Evolutionary conservation across 2,797 vertebrate genomes (phyloP).

Genomic region (Alectoris magna): DNA sequence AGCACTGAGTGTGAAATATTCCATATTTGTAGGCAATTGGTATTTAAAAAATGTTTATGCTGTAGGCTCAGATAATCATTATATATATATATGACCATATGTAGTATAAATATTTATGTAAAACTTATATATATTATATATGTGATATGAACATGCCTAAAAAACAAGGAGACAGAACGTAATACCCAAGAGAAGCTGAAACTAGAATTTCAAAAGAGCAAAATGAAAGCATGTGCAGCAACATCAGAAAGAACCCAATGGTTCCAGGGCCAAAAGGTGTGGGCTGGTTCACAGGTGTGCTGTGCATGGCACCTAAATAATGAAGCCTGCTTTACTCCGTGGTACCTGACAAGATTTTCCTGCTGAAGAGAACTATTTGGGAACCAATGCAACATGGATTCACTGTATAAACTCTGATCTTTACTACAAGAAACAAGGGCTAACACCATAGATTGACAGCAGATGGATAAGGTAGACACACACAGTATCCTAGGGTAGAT

Average conservation of each 20-base stretch:
- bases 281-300: fast-evolving
- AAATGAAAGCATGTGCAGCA: not conserved
- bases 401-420: not conserved
- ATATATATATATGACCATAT: not conserved
- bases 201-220: not conserved
- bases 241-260: fast-evolving
- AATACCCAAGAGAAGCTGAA: not conserved
- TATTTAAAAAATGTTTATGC: not conserved
- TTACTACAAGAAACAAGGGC: not conserved
- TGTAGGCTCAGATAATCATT: not conserved
- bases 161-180: not conserved
- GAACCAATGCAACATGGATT: not conserved
- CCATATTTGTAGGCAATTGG: not conserved
- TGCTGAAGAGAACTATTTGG: not conserved
- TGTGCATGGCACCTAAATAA: not conserved
- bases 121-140: not conserved
- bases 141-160: not conserved
- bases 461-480: not conserved
- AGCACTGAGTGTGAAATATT: not conserved
- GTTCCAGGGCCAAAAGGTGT: fast-evolving
- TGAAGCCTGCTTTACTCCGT: not conserved
- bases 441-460: not conserved
- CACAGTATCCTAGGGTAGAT: not conserved
- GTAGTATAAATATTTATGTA: not conserved
- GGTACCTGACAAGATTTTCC: not conserved